Percentiles rank a stretch among this genome's conserved stretches.
phyloP scores from a whole-genome alignment of 1,140 invertebrate genomes.

The Aphaenogaster floridana region DNA sequence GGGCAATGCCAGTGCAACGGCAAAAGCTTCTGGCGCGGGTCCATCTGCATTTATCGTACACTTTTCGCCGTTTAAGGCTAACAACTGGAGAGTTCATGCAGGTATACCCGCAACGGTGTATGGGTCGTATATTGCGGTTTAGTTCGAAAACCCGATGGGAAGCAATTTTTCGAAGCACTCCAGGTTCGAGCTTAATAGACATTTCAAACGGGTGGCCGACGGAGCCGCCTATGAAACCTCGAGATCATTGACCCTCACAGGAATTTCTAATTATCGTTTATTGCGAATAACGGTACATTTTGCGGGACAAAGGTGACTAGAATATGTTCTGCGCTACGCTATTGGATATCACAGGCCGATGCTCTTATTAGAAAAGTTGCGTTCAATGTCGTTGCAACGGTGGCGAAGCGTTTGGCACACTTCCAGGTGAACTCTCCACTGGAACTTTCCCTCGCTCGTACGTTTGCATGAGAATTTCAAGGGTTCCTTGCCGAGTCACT shows the following conservation, averaged over 20 bases:
- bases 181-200: slow-evolving; percentile 19
- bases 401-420: slow-evolving; percentile 55
- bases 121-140: slow-evolving; percentile 18
- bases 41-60: slow-evolving; percentile 63
- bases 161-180: slow-evolving; percentile 49
- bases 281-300: not conserved
- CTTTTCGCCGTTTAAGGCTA: slow-evolving; percentile 65
- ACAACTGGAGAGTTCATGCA: slow-evolving; percentile 47
- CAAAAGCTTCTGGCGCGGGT: slow-evolving; percentile 63
- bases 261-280: slow-evolving; percentile 48
- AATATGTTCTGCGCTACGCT: not conserved
- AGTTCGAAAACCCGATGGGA: slow-evolving; percentile 30
- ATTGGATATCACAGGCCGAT: not conserved
- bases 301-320: not conserved
- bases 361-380: slow-evolving; percentile 57
- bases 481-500: not conserved
- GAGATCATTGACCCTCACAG: not conserved
- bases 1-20: slow-evolving; percentile 58
- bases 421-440: slow-evolving; percentile 48
- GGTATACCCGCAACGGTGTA: slow-evolving; percentile 8
- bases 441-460: slow-evolving; percentile 49
- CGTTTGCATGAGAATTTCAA: slow-evolving; percentile 47
- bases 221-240: not conserved
- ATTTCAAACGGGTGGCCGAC: not conserved
- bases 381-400: slow-evolving; percentile 60